Base-by-base conservation (phyloP, 2,797 vertebrate species). In the Mus minutoides region DNA sequence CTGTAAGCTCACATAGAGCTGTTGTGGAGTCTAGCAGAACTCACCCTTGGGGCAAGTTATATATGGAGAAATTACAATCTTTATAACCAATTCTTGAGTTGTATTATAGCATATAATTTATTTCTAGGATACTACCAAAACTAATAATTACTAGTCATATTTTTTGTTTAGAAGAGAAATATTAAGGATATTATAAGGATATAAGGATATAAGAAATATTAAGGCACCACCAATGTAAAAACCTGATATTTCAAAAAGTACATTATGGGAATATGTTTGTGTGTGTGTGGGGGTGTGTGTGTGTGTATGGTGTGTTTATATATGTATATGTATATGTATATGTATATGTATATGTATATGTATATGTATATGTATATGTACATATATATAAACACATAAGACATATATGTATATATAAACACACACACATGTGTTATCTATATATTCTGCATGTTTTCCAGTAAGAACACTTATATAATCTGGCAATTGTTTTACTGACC, bases 151-250 rank as follows among this genome's bases (percentile, higher is more conserved):
- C 31, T 76, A 73, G 60, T 8, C 67, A 26, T 19, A 3, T 85
- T 40, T 60, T 93, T 95, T 92, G n/a, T 78, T 91, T 85, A 92
- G 64, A 92, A 83, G 21, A 60, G 62, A 76, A 94, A 80, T 95
- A 58, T 71, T 94, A 90, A 96, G 29, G 16, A 52, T n/a, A n/a
- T n/a, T n/a, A n/a, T n/a, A n/a, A n/a, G n/a, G n/a, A n/a, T n/a
- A n/a, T n/a, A n/a, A n/a, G n/a, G n/a, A n/a, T n/a, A n/a, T n/a
- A n/a, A 60, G 62, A 76, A 94, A 80, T 95, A 58, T 71, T 94
- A 90, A 96, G 29, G 16, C n/a, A 52, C 91, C 69, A 85, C 13
- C 87, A 76, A 95, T 60, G 83, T 92, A 95, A 77, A 67, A 91
- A 86, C 13, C 21, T 84, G 9, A 34, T 76, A 56, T 86, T 83